These are phyloP conservation scores for Lasaia peninsularis DNA, from an alignment of 1,140 invertebrate genomes.

Conservation along the genomic window DNA sequence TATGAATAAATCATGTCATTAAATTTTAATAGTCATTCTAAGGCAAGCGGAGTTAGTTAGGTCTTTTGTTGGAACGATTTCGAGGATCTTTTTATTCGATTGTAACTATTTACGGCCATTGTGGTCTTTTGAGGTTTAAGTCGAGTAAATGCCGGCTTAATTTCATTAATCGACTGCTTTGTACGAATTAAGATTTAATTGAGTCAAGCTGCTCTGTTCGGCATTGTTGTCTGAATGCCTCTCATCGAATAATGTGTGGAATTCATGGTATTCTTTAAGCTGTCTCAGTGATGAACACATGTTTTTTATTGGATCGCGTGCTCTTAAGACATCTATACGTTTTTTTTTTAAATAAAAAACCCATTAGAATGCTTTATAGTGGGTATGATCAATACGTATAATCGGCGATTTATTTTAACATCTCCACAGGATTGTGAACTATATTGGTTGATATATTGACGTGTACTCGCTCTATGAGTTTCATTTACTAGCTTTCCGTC, in stretches of 20 bases:
- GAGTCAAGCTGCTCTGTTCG: slow-evolving; percentile 57
- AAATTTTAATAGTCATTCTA: slow-evolving; percentile 76
- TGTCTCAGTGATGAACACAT: slow-evolving; percentile 17
- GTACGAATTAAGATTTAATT: slow-evolving; percentile 76
- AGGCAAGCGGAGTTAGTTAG: slow-evolving; percentile 66
- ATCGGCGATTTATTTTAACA: not conserved
- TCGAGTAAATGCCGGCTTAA: slow-evolving; percentile 73
- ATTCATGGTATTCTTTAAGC: slow-evolving; percentile 58
- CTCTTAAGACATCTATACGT: slow-evolving; percentile 2
- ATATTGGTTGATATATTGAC: not conserved
- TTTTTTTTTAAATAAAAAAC: slow-evolving; percentile 13
- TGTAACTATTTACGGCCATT: slow-evolving; percentile 72
- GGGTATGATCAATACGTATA: slow-evolving; percentile 5
- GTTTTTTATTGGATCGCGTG: slow-evolving; percentile 8
- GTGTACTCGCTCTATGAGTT: no score
- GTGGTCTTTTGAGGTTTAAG: slow-evolving; percentile 58
- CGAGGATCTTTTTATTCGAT: slow-evolving; percentile 64
- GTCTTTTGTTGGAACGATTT: slow-evolving; percentile 62
- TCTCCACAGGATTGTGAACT: not conserved
- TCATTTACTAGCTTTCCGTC: no score
- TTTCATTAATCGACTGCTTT: slow-evolving; percentile 75
- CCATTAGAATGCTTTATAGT: slow-evolving; percentile 7
- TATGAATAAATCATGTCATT: slow-evolving; percentile 76
- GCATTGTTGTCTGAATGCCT: slow-evolving; percentile 48
- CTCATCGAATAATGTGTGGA: slow-evolving; percentile 54